Percentiles rank a stretch among this genome's conserved stretches.
Evolutionary conservation across 2,113 vertebrate genomes (phyloP).

Genomic region (Hirundichthys speculiger): DNA sequence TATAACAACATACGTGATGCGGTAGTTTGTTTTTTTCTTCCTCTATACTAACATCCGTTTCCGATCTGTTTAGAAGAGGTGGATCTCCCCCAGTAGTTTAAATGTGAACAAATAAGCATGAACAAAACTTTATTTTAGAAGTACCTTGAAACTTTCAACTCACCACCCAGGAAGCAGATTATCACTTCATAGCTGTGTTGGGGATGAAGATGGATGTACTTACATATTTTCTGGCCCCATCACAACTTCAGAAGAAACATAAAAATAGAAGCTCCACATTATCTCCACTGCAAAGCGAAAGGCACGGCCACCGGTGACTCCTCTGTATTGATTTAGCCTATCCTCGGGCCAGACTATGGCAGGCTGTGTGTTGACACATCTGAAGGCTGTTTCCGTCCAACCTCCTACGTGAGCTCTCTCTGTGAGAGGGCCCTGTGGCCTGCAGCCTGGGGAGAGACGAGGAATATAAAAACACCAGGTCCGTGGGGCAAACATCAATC

Average conservation of each 20-base stretch:
- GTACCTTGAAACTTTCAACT: conserved; percentile 31
- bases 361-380: conserved; percentile 73
- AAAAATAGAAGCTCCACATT: conserved; percentile 62
- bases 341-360: conserved; percentile 68
- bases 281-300: conserved; percentile 49
- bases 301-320: conserved; percentile 55
- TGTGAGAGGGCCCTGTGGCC: conserved; percentile 67
- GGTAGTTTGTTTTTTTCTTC: conserved; percentile 14
- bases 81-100: conserved; percentile 74
- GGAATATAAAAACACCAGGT: conserved; percentile 69
- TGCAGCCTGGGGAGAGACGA: conserved; percentile 65
- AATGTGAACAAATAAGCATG: conserved; percentile 15
- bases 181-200: conserved; percentile 1
- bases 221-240: conserved; percentile 39
- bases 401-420: conserved; percentile 70
- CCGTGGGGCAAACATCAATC: conserved; percentile 75
- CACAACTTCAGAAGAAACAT: conserved; percentile 41
- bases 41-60: conserved; percentile 16
- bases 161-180: conserved; percentile 28
- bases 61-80: conserved; percentile 47
- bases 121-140: conserved; percentile 22
- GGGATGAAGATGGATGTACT: conserved; percentile 22
- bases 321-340: conserved; percentile 63
- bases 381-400: conserved; percentile 67
- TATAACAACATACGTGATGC: too few species aligned